A percentile compares a stretch with the other conserved stretches of the same genome.
Conservation (phyloP, 2,888 invertebrate species). For the Euclidia mi region DNA sequence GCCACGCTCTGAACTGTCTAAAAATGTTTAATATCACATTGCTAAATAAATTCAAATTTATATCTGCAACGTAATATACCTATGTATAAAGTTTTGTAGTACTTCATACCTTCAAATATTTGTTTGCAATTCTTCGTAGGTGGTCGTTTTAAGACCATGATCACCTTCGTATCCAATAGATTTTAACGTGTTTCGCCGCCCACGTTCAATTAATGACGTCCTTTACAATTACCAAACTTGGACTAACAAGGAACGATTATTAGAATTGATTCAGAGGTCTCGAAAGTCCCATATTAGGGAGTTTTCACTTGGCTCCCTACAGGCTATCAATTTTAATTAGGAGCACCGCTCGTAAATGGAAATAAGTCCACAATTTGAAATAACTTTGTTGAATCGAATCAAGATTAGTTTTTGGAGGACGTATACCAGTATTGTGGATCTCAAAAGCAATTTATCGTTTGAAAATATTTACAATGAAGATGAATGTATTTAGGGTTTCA, state of each 20-base stretch:
- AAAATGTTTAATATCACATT: no score
- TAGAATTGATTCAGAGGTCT: constrained; percentile 48
- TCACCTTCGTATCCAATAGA: no score
- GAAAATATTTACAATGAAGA: no score
- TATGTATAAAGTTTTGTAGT: no score
- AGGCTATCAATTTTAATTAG: constrained; percentile 51
- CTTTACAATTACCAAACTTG: constrained; percentile 36
- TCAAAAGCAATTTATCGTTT: neutral
- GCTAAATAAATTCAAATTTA: no score
- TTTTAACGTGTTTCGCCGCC: no score
- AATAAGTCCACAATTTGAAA: constrained; percentile 43
- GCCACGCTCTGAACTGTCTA: no score
- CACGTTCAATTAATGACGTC: constrained; percentile 14
- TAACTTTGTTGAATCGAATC: constrained; percentile 29
- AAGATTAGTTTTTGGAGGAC: constrained; percentile 39
- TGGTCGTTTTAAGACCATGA: no score
- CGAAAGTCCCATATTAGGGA: constrained; percentile 29
- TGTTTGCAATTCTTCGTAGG: no score
- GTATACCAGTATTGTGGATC: constrained; percentile 27
- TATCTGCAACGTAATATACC: no score
- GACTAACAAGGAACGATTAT: constrained; percentile 43
- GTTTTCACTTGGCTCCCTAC: constrained; percentile 35
- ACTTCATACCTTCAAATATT: no score
- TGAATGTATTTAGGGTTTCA: neutral
- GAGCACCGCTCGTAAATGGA: constrained; percentile 40